Base-by-base conservation (phyloP, 1,140 invertebrate genomes). In the Acromyrmex heyeri region DNA sequence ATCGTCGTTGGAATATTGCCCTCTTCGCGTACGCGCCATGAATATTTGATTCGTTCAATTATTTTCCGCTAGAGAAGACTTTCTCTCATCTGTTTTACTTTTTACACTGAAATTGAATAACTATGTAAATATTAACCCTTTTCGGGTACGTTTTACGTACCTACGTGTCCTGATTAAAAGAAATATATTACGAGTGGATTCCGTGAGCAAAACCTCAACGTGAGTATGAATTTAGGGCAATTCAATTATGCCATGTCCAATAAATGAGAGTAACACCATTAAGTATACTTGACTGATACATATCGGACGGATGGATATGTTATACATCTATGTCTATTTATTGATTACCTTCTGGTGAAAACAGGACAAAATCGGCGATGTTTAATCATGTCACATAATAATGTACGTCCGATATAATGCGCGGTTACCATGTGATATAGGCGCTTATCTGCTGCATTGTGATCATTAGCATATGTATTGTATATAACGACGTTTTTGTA, bases 361-460 rank as follows among this genome's bases (percentile, higher is more conserved):
- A 73, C 38, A 8, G 67, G 55, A 61, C 55, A 50, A 82, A 61
- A 55, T 44, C 48, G n/a, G n/a, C 55, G 34, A 70, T 50, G 27
- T 73, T 73, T 82, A 18, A 72, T 57, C 69, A 38, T 21, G 24
- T 50, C 67, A 18, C 38, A 34, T 82, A 61, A 82, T 5, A 21
- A 67, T 44, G 18, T 44, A 18, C 21, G 24, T 3, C 24, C 38
- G 38, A 82, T 82, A 82, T 82, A 82, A 82, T 82, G 48, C 38
- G 53, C 38, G 55, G 44, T 44, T 73, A 73, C 5, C 27, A 7
- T 61, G 61, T 73, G 38, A 73, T 61, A 67, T 34, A 34, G 18
- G 2, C 38, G 34, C 34, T 48, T 61, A 61, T 69, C 30, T 21
- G 18, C 18, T 24, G 34, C 5, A 30, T n/a, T 18, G 14, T 24